phyloP scores from a whole-genome alignment of 2,888 invertebrate species.

The Drosophila ezoana region DNA sequence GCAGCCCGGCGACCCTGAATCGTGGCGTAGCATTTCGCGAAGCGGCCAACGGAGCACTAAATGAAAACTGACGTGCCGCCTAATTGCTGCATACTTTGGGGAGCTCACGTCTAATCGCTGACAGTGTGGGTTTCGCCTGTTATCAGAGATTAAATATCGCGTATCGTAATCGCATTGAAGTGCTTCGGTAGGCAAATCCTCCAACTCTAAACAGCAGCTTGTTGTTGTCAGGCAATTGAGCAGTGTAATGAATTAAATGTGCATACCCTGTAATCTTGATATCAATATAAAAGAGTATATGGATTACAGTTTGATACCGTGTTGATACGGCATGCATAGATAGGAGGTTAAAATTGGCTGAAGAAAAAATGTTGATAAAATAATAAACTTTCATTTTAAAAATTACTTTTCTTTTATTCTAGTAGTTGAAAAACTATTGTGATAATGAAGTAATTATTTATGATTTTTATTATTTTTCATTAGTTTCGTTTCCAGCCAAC shows the following conservation, averaged over 20 bases:
- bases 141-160: slow-evolving; percentile 49
- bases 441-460: too few species aligned
- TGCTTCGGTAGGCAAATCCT: slow-evolving; percentile 1
- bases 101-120: slow-evolving; percentile 26
- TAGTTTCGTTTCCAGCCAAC: too few species aligned
- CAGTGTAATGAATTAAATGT: slow-evolving; percentile 22
- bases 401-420: too few species aligned
- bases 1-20: slow-evolving; percentile 7
- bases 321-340: too few species aligned
- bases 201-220: not conserved
- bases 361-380: too few species aligned
- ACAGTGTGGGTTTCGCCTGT: slow-evolving; percentile 14
- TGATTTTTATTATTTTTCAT: too few species aligned
- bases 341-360: too few species aligned
- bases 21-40: slow-evolving; percentile 38
- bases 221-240: not conserved
- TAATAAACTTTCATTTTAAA: too few species aligned
- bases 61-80: slow-evolving; percentile 10
- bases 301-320: too few species aligned
- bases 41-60: slow-evolving; percentile 20
- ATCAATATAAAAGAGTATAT: not conserved
- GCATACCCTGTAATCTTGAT: not conserved
- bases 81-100: slow-evolving; percentile 21
- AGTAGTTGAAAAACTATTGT: too few species aligned
- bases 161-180: slow-evolving; percentile 38